phyloP scores from a whole-genome alignment of 2,888 invertebrate species.

The Harpalus rubripes region DNA sequence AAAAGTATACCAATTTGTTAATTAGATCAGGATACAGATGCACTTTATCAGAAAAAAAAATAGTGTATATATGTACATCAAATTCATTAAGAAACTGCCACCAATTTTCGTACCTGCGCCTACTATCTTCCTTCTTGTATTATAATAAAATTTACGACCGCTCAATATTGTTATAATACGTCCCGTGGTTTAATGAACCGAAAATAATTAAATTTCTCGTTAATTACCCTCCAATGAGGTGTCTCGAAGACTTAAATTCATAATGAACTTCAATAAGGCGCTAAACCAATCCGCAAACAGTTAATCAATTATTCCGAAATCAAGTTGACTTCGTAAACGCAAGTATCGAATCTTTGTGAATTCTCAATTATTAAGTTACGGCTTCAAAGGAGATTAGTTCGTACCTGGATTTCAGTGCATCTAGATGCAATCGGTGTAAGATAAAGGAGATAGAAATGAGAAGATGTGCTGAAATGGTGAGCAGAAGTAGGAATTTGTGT shows the following conservation, averaged over 20 bases:
- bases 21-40: no score
- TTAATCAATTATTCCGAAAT: constrained; percentile 65
- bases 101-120: no score
- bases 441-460: not conserved
- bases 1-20: no score
- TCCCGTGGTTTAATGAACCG: not conserved
- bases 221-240: constrained; percentile 38
- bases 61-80: no score
- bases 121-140: no score
- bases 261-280: constrained; percentile 56
- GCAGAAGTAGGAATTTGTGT: not conserved
- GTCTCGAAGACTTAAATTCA: constrained; percentile 23
- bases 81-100: no score
- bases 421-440: not conserved
- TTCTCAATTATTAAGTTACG: constrained; percentile 64
- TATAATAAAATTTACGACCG: no score
- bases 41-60: no score
- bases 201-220: constrained; percentile 26
- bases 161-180: no score
- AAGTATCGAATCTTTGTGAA: constrained; percentile 65
- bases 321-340: constrained; percentile 56
- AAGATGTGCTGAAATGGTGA: not conserved
- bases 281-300: constrained; percentile 57
- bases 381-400: constrained; percentile 64
- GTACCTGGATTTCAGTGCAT: not conserved